These are phyloP conservation scores for Cryptotermes secundus DNA, from an alignment of 1,140 invertebrate species.

Conservation along the genomic window DNA sequence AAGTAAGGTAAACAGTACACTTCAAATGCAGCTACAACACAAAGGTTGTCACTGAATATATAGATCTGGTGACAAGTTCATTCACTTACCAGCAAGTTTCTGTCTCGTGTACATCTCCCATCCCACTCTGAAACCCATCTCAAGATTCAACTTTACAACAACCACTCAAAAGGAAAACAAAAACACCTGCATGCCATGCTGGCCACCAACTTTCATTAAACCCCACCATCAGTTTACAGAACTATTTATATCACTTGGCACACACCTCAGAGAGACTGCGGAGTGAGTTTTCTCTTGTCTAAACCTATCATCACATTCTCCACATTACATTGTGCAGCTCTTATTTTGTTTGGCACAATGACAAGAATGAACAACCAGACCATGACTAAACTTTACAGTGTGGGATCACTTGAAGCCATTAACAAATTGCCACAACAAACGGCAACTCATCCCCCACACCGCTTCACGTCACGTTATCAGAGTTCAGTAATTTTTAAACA, in stretches of 20 bases:
- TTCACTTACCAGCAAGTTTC: not conserved
- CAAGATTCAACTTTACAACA: not conserved
- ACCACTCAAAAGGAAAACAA: slow-evolving; percentile 38
- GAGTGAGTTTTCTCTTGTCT: not conserved
- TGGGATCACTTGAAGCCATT: not conserved
- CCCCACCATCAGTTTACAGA: slow-evolving; percentile 4
- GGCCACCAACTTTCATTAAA: not conserved
- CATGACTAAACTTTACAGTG: not conserved
- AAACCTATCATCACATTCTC: not conserved
- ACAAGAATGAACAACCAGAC: slow-evolving; percentile 1
- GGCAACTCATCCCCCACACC: not conserved
- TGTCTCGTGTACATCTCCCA: not conserved
- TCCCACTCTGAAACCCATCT: not conserved
- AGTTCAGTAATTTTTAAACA: too few species aligned
- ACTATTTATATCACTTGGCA: slow-evolving; percentile 16
- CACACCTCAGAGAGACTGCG: not conserved
- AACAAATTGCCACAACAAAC: not conserved
- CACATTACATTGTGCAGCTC: not conserved
- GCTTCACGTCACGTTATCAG: too few species aligned
- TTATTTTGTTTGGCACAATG: not conserved
- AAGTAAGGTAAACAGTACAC: too few species aligned
- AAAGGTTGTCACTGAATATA: too few species aligned
- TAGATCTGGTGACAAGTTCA: not conserved
- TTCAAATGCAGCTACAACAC: too few species aligned
- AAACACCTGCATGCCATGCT: not conserved